Base-by-base conservation (phyloP, 2,888 invertebrate species). In the Falcaria lacertinaria region DNA sequence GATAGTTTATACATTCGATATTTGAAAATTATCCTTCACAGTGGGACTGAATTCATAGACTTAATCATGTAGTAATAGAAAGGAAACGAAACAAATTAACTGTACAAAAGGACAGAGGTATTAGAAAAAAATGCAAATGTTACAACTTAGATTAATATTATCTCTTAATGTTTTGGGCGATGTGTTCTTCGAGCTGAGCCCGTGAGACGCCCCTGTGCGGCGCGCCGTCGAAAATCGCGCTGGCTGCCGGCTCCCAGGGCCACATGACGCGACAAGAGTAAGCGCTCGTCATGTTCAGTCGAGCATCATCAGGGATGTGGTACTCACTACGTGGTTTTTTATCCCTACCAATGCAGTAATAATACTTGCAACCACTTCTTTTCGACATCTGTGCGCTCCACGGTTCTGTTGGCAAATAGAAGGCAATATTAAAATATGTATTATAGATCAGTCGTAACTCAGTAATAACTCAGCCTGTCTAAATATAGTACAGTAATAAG, bases 311-410 rank as follows among this genome's bases (percentile, higher is more conserved):
- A 5, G 73, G 72, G 37, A 87, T 79, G 19, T 68, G 44, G 50
- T 77, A 86, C 38, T 77, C 77, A 47, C 86, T 86, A n/a, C 54
- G 60, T 14, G 67, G 64, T 52, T 77, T 73, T 17, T 74, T 69
- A 46, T 77, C 75, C 43, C 69, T 68, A 4, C 67, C 74, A 22
- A 73, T 61, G 32, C 70, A 69, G 46, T 69, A 83, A 46, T 83
- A 89, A 57, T 86, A 89, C 52, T 87, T 86, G 41, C 55, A 51
- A 11, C 77, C 76, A 39, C 68, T 74, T 17, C 61, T 74, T 58
- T 83, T 86, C 0, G 88, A 89, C 50, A 87, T 82, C 44, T 77
- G 78, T 5, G 86, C 74, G 35, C 76, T 69, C 89, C 89, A 89
- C 15, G 89, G 86, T 45, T 85, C 89, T 89, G 64, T 37, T 80